phyloP scores from a whole-genome alignment of 2,113 vertebrate species.

The Capreolus pygargus region DNA sequence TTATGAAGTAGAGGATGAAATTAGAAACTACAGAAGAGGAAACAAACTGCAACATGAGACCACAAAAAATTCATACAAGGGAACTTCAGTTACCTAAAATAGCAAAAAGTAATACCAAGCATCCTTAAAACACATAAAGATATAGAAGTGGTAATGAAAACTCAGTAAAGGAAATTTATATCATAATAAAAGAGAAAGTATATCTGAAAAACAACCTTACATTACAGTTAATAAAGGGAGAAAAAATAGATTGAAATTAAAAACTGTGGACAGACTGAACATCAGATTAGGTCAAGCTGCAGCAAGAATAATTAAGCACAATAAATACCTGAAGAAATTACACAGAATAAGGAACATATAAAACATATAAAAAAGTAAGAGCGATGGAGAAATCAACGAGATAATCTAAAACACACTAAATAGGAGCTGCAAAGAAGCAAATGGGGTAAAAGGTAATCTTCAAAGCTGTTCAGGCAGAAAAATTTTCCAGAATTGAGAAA shows the following conservation, averaged over 20 bases:
- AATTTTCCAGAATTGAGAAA: background rate
- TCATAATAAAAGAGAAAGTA: background rate
- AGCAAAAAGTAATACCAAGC: background rate
- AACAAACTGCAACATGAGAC: background rate
- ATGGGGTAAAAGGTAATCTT: background rate
- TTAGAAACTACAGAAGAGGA: background rate
- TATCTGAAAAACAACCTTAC: background rate
- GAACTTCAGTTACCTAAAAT: background rate
- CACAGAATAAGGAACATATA: background rate
- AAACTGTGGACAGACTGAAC: background rate
- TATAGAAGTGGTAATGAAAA: background rate
- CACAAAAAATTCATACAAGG: background rate
- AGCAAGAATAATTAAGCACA: background rate
- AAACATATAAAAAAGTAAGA: background rate
- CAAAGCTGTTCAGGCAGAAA: background rate
- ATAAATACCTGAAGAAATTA: background rate
- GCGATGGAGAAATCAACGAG: background rate
- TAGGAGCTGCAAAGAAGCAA: background rate
- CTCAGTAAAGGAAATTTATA: background rate
- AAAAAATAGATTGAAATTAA: background rate
- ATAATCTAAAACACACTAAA: background rate
- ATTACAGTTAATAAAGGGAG: background rate
- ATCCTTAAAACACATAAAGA: background rate
- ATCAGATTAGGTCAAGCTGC: background rate
- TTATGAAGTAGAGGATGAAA: background rate